Conservation (phyloP, 2,113 vertebrate genomes). For the Pomatorhinus ruficollis region DNA sequence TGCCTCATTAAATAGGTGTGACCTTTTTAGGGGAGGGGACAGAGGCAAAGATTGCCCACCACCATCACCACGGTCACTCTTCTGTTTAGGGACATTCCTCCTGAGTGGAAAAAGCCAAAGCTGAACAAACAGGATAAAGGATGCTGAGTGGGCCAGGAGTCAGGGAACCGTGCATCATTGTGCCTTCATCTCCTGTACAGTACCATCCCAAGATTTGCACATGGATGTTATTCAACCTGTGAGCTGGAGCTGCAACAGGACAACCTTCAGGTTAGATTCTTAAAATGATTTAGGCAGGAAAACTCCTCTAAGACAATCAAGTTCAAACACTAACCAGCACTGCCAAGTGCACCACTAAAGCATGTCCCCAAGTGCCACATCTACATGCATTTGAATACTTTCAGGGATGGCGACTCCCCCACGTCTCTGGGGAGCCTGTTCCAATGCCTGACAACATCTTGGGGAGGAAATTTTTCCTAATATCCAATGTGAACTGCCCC, state of each 20-base stretch:
- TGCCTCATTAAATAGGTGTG: background rate
- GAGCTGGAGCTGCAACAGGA: background rate
- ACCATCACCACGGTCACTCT: background rate
- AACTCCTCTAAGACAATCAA: background rate
- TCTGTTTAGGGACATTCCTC: background rate
- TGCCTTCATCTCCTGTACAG: background rate
- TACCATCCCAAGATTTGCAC: background rate
- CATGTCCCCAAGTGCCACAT: fast-evolving
- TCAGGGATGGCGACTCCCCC: background rate
- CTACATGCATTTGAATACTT: background rate
- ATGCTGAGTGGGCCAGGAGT: background rate
- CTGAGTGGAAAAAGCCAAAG: background rate
- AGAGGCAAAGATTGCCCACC: background rate
- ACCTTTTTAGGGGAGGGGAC: background rate
- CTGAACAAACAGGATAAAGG: background rate
- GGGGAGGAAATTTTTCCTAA: background rate
- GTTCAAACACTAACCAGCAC: background rate
- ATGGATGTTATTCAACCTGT: background rate
- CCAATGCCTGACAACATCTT: background rate
- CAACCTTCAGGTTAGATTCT: background rate
- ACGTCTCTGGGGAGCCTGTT: background rate
- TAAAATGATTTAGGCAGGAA: background rate
- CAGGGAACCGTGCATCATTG: background rate
- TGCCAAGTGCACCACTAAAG: background rate
- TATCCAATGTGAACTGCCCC: background rate